Evolutionary conservation across 2,113 vertebrate species (phyloP), one percentile per base, ranked within the genome.

Genomic region (Pelecanus crispus): DNA sequence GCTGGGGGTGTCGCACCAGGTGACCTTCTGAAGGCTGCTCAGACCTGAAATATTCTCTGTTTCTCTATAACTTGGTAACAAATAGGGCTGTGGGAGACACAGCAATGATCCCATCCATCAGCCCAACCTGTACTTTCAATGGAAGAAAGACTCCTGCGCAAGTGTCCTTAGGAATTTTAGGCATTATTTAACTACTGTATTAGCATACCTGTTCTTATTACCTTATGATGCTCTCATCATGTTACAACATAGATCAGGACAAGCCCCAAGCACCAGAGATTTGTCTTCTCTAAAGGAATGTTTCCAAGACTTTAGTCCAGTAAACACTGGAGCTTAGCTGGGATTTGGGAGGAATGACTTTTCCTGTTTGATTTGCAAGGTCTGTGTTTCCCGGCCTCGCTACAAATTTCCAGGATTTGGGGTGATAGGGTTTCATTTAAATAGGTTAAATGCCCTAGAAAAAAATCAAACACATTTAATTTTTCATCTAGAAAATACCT

Each of bases 281-380:
- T 94, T 94, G 73, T 65, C 80, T 92, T 93, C 47, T 86, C 42
- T 63, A 80, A 68, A 94, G 50, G 68, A 95, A 92, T 87, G 59
- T 53, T 94, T 96, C 92, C 59, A 94, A 81, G 66, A n/a, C n/a
- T 84, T 86, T 42, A 88, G 10, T 73, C 72, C 50, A 84, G 70
- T 93, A 92, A 89, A 93, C 70, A 90, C 52, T 71, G 65, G 67
- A 70, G 52, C 58, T 97, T 82, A 97, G 53, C 73, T 89, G 86
- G 81, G 83, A 93, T 93, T 96, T 94, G 85, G 67, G 59, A 94
- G 21, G 66, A 88, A 87, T 92, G 70, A 86, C 73, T 88, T 92
- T 84, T 88, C 62, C 55, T 88, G 11, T 92, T 92, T 93, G 72
- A 67, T 94, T 97, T 97, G 80, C 72, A 85, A 89, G 47, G 42